Evolutionary conservation across 2,797 vertebrate species (phyloP), one percentile per base, ranked within the genome.

Genomic region (Sciurus carolinensis): DNA sequence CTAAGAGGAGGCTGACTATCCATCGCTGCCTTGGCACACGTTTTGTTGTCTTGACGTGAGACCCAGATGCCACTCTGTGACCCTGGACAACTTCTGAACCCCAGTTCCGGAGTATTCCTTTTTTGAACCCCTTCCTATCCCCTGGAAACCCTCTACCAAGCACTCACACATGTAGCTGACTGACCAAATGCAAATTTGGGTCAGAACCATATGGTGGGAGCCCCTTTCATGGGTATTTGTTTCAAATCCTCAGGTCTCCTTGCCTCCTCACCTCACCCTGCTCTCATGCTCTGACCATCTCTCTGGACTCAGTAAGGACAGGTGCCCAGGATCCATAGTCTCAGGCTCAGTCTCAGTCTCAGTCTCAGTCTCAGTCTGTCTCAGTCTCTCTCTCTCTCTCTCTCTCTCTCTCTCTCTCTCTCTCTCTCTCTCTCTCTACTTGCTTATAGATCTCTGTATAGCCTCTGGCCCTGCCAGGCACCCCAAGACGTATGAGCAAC

Each of bases 361-460:
- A n/a, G n/a, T n/a, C n/a, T n/a, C n/a, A n/a, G n/a, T n/a, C n/a
- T n/a, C n/a, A n/a, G n/a, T n/a, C n/a, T n/a, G n/a, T n/a, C n/a
- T n/a, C n/a, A n/a, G n/a, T n/a, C 22, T 26, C 22, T 62, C 22
- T 24, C 22, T 62, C 6, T 62, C 7, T 24, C 22, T 62, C 22
- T 62, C 22, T 24, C 22, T 62, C 24, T 26, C 8, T 9, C 24
- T 62, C 59, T 26, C 24, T 13, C 57, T 26, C 59, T 7, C 57
- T 42, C 50, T 39, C 5, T 2, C 3, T 12, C 20, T 26, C 12
- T 54, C 28, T 30, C 10, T 47, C 64, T 33, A 28, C 20, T 10
- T 7, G 5, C 22, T 36, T 10, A 1, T 12, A 4, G 24, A 44
- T 17, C 54, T 39, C 33, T 26, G 7, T 2, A 4, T 28, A 10